Evolutionary conservation across 2,113 vertebrate genomes (phyloP).

Genomic region (Dipodomys stephensi): DNA sequence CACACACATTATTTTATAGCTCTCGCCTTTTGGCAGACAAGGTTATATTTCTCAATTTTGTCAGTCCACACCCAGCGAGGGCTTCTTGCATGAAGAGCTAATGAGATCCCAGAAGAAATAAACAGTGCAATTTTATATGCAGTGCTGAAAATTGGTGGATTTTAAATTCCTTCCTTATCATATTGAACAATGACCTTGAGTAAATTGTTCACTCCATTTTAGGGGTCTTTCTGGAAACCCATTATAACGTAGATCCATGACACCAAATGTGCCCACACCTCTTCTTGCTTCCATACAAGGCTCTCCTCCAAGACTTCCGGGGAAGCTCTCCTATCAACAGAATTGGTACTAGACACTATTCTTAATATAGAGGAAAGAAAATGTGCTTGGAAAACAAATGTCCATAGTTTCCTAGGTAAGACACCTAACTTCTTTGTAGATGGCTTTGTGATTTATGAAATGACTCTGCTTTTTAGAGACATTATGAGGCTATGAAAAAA

Average conservation of each 20-base stretch:
- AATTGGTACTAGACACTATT: background rate
- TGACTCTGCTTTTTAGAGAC: background rate
- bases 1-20: background rate
- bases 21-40: background rate
- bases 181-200: slow-evolving; percentile 44
- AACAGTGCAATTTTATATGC: slow-evolving; percentile 22
- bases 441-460: slow-evolving; percentile 34
- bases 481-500: background rate
- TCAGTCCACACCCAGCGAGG: background rate
- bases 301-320: accelerated
- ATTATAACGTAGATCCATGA: background rate
- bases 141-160: slow-evolving; percentile 21
- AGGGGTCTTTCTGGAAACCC: background rate
- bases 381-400: background rate
- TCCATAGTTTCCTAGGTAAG: background rate
- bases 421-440: background rate
- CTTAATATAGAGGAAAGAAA: background rate
- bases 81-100: slow-evolving; percentile 10
- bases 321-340: background rate
- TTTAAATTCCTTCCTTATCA: slow-evolving; percentile 48
- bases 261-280: background rate
- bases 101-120: slow-evolving; percentile 56
- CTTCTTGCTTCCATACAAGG: background rate
- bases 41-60: slow-evolving; percentile 46
- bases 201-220: slow-evolving; percentile 56